Evolutionary conservation across 1,140 invertebrate genomes (phyloP).

Genomic region (Drosophila sproati): DNA sequence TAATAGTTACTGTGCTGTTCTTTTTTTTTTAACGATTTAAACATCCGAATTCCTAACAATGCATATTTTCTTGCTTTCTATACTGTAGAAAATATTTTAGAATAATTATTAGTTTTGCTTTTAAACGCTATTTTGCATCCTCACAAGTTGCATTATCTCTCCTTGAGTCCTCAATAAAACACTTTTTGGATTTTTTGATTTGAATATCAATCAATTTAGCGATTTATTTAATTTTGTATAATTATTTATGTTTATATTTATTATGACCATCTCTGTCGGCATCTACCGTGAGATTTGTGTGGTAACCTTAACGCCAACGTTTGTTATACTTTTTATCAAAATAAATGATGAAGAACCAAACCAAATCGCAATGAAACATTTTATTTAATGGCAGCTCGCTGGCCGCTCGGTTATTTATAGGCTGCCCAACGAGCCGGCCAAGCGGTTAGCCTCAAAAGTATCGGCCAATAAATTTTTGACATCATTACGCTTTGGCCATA

Average conservation of each 20-base stretch:
- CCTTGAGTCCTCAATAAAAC: not conserved
- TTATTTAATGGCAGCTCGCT: conserved; percentile 59
- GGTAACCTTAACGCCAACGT: conserved; percentile 75
- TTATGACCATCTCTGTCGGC: not conserved
- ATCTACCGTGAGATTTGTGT: conserved; percentile 25
- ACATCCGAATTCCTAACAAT: too few relatives aligned
- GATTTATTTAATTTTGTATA: not conserved
- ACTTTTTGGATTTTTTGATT: not conserved
- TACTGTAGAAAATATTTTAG: not conserved
- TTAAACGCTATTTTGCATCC: not conserved
- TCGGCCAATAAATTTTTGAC: conserved; percentile 80
- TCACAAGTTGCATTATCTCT: not conserved
- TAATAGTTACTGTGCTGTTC: too few relatives aligned
- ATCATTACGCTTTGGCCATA: conserved; percentile 64
- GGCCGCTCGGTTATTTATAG: conserved; percentile 61
- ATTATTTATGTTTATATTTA: not conserved
- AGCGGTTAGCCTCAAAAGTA: conserved; percentile 62
- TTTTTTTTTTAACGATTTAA: too few relatives aligned
- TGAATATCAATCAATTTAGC: not conserved
- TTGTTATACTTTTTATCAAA: conserved; percentile 79
- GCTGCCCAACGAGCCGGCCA: conserved; percentile 69
- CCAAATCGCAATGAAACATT: conserved; percentile 50
- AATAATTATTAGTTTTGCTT: too few relatives aligned
- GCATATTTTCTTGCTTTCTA: not conserved
- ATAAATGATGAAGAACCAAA: conserved; percentile 74